Percentiles rank a stretch among this genome's conserved stretches.
Evolutionary conservation across 2,888 invertebrate species (phyloP).

Genomic region (Chymomyza fuscimana): DNA sequence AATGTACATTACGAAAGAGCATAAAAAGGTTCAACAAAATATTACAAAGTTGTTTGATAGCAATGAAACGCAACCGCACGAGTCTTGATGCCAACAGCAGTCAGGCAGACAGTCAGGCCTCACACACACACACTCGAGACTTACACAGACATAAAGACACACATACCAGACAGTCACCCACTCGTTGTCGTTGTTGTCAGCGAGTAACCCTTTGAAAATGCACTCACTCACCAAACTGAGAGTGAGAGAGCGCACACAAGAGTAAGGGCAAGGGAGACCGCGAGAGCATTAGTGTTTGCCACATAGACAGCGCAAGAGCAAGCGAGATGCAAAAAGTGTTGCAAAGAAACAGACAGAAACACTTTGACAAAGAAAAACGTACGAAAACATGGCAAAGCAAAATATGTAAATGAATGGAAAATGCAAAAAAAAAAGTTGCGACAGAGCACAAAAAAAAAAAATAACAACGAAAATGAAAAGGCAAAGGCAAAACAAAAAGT

Average conservation of each 20-base stretch:
- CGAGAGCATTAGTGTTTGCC: neutral
- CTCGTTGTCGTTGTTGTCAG: conserved; percentile 5
- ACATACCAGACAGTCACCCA: conserved; percentile 4
- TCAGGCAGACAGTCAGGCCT: neutral
- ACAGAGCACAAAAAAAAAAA: conserved; percentile 29
- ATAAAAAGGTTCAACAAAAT: conserved; percentile 2
- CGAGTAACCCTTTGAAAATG: conserved; percentile 10
- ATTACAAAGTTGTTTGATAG: neutral
- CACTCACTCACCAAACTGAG: neutral
- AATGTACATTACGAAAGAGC: neutral
- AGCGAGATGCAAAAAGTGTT: neutral
- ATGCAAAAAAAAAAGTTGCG: conserved; percentile 39
- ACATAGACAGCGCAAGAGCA: neutral
- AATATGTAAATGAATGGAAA: conserved; percentile 69
- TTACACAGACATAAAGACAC: conserved; percentile 1
- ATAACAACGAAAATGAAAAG: conserved; percentile 13
- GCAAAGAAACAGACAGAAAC: conserved; percentile 28
- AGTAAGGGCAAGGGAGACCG: neutral
- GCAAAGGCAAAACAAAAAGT: conserved; percentile 13
- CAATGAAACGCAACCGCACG: neutral
- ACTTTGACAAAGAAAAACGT: neutral
- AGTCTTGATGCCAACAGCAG: neutral
- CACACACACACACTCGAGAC: neutral
- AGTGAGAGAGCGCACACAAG: neutral
- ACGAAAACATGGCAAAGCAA: conserved; percentile 32